phyloP scores from a whole-genome alignment of 2,113 vertebrate genomes.

The pig (Sus scrofa) region T2T-Sscrofa CM000814.6:106504501-106505000 shows the following conservation, averaged over 20 bases:
- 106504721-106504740: neutral
- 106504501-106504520: slow-evolving; percentile 38
- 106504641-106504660: neutral
- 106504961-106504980: neutral
- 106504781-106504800: neutral
- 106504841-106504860: neutral
- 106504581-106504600: neutral
- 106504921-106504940: neutral
- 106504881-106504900: neutral
- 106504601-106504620: neutral
- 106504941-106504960: neutral
- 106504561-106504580: neutral
- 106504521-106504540: neutral
- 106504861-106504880: neutral
- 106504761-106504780: neutral
- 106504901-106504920: neutral
- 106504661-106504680: neutral
- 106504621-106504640: neutral
- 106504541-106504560: neutral
- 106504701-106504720: neutral
- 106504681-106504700: neutral
- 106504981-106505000: neutral
- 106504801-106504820: neutral
- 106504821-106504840: neutral
- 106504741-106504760: neutral